Evolutionary conservation across 2,797 vertebrate genomes (phyloP).

Genomic region (Pangasius mekongensis): DNA sequence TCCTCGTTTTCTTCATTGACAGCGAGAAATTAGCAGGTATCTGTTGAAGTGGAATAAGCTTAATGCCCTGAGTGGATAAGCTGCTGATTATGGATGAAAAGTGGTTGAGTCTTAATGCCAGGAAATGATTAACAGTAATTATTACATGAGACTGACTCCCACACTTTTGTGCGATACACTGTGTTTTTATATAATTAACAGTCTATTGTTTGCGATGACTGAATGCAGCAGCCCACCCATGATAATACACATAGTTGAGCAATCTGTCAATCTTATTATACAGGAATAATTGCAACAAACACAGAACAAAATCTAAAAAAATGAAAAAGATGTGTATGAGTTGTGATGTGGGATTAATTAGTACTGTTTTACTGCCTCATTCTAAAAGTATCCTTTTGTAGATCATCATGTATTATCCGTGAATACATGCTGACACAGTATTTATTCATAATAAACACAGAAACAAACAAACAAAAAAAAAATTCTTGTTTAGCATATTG

Average conservation of each 20-base stretch:
- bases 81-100: neutral
- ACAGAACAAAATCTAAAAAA: neutral
- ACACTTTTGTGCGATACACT: neutral
- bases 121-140: conserved; percentile 18
- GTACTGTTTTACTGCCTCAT: neutral
- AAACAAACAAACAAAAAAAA: neutral
- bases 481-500: neutral
- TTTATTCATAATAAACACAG: neutral
- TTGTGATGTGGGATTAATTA: neutral
- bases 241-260: neutral
- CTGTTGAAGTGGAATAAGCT: conserved; percentile 2
- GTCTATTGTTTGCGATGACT: neutral
- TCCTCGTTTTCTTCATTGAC: neutral
- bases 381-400: neutral
- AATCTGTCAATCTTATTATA: neutral
- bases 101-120: neutral
- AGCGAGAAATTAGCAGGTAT: conserved; percentile 8
- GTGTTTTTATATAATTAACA: neutral
- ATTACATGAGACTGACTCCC: conserved; percentile 17
- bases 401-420: neutral
- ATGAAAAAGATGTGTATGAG: neutral
- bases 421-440: neutral
- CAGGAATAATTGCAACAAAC: neutral
- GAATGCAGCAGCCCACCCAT: neutral
- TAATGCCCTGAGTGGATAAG: conserved; percentile 13